A percentile compares a stretch with the other conserved stretches of the same genome.
Conservation (phyloP, 2,797 vertebrate species). For the Lemur catta region DNA sequence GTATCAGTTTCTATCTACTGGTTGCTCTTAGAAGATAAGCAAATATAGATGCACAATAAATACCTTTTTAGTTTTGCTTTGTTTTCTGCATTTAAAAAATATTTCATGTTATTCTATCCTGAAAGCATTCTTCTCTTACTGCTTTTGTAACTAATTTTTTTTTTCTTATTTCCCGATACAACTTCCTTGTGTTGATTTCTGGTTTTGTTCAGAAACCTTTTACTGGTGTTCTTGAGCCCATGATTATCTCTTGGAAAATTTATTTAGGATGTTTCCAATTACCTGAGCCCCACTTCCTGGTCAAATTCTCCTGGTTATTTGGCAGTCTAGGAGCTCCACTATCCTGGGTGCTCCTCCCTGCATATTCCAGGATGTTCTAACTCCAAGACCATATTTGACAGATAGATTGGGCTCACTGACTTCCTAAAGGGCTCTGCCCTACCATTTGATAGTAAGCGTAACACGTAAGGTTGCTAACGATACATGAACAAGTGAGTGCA, state of each 20-base stretch:
- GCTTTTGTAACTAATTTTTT: neutral
- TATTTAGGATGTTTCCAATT: neutral
- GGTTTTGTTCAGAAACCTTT: neutral
- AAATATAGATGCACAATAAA: neutral
- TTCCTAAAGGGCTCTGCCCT: neutral
- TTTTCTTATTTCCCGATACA: neutral
- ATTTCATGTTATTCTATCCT: neutral
- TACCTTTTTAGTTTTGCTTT: neutral
- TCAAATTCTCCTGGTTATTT: neutral
- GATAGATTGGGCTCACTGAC: neutral
- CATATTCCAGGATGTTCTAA: neutral
- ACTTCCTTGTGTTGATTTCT: neutral
- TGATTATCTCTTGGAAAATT: neutral
- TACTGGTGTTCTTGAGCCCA: neutral
- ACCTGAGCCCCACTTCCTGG: neutral
- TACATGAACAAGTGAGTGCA: neutral
- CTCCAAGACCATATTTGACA: neutral
- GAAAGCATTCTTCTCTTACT: neutral
- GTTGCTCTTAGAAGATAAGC: neutral
- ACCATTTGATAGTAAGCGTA: neutral
- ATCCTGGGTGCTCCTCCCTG: neutral
- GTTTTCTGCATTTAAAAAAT: neutral
- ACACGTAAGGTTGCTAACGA: constrained; percentile 6
- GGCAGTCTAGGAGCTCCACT: neutral
- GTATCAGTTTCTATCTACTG: neutral